Percentiles rank a stretch among this genome's conserved stretches.
Conservation (phyloP, 2,113 vertebrate genomes). For the Tragulus kanchil region DNA sequence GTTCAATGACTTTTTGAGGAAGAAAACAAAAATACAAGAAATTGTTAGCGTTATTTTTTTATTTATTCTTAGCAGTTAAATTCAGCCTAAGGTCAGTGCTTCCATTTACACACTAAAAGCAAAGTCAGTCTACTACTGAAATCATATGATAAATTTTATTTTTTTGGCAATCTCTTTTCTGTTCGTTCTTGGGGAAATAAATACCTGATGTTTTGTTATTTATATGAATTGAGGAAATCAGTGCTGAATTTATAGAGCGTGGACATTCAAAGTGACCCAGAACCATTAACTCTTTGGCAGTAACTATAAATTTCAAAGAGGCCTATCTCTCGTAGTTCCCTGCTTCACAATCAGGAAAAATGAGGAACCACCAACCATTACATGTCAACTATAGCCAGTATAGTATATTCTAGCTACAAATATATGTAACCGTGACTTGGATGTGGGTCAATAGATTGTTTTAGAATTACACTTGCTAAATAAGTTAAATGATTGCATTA, state of each 20-base stretch:
- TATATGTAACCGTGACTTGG: conserved; percentile 43
- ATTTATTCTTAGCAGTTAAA: conserved; percentile 74
- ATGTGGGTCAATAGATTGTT: conserved; percentile 41
- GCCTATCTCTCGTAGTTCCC: neutral
- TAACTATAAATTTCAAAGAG: conserved; percentile 35
- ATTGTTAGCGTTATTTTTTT: conserved; percentile 35
- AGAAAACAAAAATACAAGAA: conserved; percentile 62
- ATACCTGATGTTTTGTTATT: conserved; percentile 1
- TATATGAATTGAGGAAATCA: conserved; percentile 50
- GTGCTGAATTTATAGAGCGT: conserved; percentile 34
- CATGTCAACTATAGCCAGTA: conserved; percentile 17
- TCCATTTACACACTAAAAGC: conserved; percentile 70
- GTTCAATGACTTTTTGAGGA: conserved; percentile 7
- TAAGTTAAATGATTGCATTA: conserved; percentile 63
- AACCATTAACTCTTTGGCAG: conserved; percentile 29
- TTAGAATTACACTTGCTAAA: conserved; percentile 52
- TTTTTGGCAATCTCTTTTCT: conserved; percentile 74
- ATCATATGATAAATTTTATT: conserved; percentile 57
- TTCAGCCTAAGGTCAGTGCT: conserved; percentile 80
- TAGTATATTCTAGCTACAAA: conserved; percentile 56
- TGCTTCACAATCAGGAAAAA: conserved; percentile 46
- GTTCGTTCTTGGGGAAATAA: conserved; percentile 73
- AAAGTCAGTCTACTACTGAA: conserved; percentile 65
- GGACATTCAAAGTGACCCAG: conserved; percentile 17
- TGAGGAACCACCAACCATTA: neutral